Evolutionary conservation across 35 echinoderm and acorn worm species (phyloP), one percentile per base, ranked within the genome.

Genomic region (Anneissia japonica): DNA sequence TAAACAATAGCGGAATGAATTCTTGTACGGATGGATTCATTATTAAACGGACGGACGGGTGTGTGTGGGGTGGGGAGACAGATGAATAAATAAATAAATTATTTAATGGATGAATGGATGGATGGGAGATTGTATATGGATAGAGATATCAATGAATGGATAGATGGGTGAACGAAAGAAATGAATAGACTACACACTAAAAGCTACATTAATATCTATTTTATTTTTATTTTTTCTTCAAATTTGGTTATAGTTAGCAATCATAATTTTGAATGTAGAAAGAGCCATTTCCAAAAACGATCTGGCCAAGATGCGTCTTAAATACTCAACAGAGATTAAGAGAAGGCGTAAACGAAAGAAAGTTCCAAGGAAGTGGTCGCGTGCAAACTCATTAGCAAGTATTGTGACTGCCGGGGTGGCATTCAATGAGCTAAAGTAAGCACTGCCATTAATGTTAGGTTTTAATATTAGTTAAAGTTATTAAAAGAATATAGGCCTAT

Each of bases 241-340:
- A 32, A 79, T 43, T 64, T 64, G 7, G 11, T 64, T 64, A 64
- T 82, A 97, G 94, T 97, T 87, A 87, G 94, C 90, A 36, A 97
- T 97, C 87, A 72, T 97, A 41, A 84, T 97, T 13, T 74, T 97
- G 36, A 97, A 97, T 43, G 83, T 97, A 31, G 94, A 97, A 64
- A 89, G 94, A 74, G 89, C 94, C 30, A 82, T 97, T 34, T 73
- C 85, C 13, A 97, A 79, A 34, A 76, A 80, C 26, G 31, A 64
- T 3, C 72, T 97, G 36, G 80, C 81, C 39, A 92, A 97, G 29
- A 77, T 86, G 55, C 90, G 85, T 36, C 36, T 90, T 23, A 55
- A 85, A 26, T 97, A 97, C 75, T 97, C 94, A 5, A 72, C 87
- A 0, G 72, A 85, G 28, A 51, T 97, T 16, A 86, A 87, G 33